Base-by-base conservation (phyloP, 2,888 invertebrate genomes). In the Andrena trimmerana region DNA sequence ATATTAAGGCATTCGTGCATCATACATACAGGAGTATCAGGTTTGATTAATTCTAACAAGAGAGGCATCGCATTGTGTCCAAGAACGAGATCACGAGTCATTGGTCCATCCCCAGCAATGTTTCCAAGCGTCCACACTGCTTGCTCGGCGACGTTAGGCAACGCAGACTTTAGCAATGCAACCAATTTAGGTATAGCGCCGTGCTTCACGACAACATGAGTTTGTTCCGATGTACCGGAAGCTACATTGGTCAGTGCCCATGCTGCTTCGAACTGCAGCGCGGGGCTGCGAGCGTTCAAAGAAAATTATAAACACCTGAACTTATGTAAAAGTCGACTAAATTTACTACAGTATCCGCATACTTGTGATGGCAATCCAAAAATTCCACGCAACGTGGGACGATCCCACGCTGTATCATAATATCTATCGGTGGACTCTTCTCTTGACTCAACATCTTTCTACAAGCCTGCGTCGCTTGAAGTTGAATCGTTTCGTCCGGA, bases 241-340 rank as follows among this genome's bases (percentile, higher is more conserved):
- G 99, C 99, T 72, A 99, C 98, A 93, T 99, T 99, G 33, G 99
- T 99, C 75, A 99, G 94, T 0, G 99, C 99, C 99, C 99, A 99
- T 0, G 99, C 97, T 0, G 99, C 97, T 94, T 99, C 99, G 94
- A 99, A 99, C 94, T 99, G 98, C 0, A 98, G 94, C 68, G 96
- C 95, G 0, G 96, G 94, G 87, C 97, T 97, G 92, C n/a, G 71
- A 70, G 59, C 27, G 65, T 54, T 76, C 27, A 24, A 60, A 36
- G n/a, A 33, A 67, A 70, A 10, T 70, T 63, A 54, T 57, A 54
- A 48, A 33, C 52, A 27, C 4, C 5, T 13, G 10, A 67, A 66
- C 24, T 13, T 2, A 20, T 0, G 57, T 59, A 7, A 68, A 59
- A 42, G 62, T n/a, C 31, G 33, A 57, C 66, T 24, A 60, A 67